phyloP scores from a whole-genome alignment of 2,888 invertebrate species.

The Chelonus formosanus region DNA sequence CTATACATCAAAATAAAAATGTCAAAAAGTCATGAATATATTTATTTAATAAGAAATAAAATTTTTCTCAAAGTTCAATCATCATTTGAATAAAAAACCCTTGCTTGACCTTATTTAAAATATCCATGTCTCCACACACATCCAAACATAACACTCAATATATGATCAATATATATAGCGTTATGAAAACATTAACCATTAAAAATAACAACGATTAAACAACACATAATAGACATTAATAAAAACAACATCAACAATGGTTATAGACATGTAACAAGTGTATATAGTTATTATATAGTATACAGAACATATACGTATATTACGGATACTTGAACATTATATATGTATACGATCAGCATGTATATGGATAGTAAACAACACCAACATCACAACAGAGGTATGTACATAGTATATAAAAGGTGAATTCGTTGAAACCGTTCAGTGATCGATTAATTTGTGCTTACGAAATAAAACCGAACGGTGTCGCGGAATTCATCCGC shows the following conservation, averaged over 20 bases:
- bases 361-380: slow-evolving; percentile 56
- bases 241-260: slow-evolving; percentile 63
- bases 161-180: not conserved
- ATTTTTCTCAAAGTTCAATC: too few species aligned
- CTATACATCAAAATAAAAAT: slow-evolving; percentile 26
- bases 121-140: too few species aligned
- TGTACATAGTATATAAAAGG: slow-evolving; percentile 35
- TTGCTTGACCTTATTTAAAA: too few species aligned
- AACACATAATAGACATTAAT: slow-evolving; percentile 51
- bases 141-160: not conserved
- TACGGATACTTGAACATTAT: slow-evolving; percentile 16
- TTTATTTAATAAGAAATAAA: too few species aligned
- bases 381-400: slow-evolving; percentile 63
- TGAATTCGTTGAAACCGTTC: not conserved
- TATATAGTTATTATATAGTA: slow-evolving; percentile 36
- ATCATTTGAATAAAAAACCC: too few species aligned
- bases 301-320: slow-evolving; percentile 16
- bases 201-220: slow-evolving; percentile 46
- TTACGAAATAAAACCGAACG: slow-evolving; percentile 1
- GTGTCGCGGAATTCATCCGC: not conserved
- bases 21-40: too few species aligned
- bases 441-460: slow-evolving; percentile 7
- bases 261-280: slow-evolving; percentile 48
- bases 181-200: slow-evolving; percentile 57
- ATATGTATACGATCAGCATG: slow-evolving; percentile 26